Evolutionary conservation across 2,113 vertebrate genomes (phyloP).

Genomic region (Otus sunia): DNA sequence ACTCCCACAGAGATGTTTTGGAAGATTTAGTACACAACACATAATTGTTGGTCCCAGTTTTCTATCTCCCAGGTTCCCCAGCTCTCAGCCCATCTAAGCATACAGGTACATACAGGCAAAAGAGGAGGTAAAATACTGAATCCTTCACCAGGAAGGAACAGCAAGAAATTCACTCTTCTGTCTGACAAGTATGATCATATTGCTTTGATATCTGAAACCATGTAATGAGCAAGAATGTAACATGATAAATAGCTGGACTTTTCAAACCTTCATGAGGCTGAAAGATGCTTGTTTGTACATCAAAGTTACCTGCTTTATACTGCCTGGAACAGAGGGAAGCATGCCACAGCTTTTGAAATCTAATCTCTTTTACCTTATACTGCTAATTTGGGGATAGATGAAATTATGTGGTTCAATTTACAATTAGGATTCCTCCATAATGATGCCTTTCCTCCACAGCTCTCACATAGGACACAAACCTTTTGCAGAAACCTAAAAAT

Average conservation of each 20-base stretch:
- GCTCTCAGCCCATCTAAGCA: not conserved
- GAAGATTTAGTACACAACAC: not conserved
- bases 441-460: not conserved
- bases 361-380: not conserved
- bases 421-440: conserved; percentile 28
- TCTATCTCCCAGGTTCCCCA: not conserved
- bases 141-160: not conserved
- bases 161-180: not conserved
- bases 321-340: not conserved
- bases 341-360: conserved; percentile 20
- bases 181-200: not conserved
- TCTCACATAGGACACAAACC: not conserved
- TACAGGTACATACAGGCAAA: not conserved
- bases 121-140: not conserved
- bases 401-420: conserved; percentile 35
- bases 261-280: not conserved
- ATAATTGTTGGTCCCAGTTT: not conserved
- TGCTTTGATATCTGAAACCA: not conserved
- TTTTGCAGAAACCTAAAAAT: conserved; percentile 53
- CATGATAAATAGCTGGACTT: not conserved
- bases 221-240: not conserved
- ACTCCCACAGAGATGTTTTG: not conserved
- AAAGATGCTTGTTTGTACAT: not conserved
- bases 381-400: not conserved
- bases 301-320: not conserved